Base-by-base conservation (phyloP, 2,888 invertebrate species). In the Biston betularia region DNA sequence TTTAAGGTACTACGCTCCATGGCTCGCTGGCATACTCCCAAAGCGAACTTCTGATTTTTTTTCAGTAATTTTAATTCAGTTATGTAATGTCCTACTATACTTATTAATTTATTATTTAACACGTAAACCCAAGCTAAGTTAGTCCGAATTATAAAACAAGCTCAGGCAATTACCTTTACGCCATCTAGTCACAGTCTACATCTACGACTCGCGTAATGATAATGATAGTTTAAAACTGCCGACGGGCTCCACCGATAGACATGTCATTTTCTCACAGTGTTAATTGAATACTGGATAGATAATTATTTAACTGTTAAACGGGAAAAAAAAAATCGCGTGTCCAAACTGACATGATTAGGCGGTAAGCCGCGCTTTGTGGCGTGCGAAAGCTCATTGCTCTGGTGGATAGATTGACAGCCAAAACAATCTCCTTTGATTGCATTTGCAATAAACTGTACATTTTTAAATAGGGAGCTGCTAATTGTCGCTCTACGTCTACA, bases 241-340 rank as follows among this genome's bases (percentile, higher is more conserved):
- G 75, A 76, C 81, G 81, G 84, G 82, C 76, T 73, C 76, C 54
- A 48, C 74, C 78, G 78, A 88, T 86, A 86, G 86, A 85, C 88
- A 85, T 89, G 90, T 90, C 91, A 88, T 90, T 89, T 90, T 89
- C 90, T 88, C 89, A 84, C 86, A 83, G 78, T 78, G 78, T 83
- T 90, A 89, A 91, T 90, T 90, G 89, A 90, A 91, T 88, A 85
- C 82, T 78, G 77, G 80, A 74, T 75, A 74, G 81, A 79, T 87
- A 85, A 88, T 88, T 85, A 87, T 86, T 85, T 86, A 79, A 86
- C 83, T 85, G 78, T 80, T 78, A 77, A 79, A 76, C 68, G 64
- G 69, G 62, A 69, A 79, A 80, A 81, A 48, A 44, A 80, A 82
- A 82, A 79, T 76, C 70, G 72, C 77, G 71, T 77, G 79, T 78